Percentiles rank a stretch among this genome's conserved stretches.
Conservation (phyloP, 1,140 invertebrate genomes). For the Eulimnadia texana region DNA sequence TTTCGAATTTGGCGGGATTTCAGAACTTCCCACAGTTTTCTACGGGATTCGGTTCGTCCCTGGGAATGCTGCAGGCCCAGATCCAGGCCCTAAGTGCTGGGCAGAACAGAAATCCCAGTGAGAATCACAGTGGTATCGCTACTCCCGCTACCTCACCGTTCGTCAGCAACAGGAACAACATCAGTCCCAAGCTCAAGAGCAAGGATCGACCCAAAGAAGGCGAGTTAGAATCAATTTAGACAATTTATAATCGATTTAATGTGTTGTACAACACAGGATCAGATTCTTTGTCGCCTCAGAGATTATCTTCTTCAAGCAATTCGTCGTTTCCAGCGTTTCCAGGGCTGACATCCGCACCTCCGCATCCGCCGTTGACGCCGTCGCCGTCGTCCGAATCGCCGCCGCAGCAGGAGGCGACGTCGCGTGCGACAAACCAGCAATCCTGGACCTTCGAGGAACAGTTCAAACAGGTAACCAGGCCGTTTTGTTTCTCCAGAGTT, state of each 20-base stretch:
- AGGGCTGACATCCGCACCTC: neutral
- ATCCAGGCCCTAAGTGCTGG: slow-evolving; percentile 10
- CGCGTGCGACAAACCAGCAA: slow-evolving; percentile 45
- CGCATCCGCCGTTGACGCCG: slow-evolving; percentile 15
- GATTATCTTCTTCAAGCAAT: neutral
- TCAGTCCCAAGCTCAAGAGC: neutral
- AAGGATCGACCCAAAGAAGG: neutral
- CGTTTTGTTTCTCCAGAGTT: neutral
- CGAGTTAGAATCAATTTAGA: too few species aligned
- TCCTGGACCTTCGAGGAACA: slow-evolving; percentile 95
- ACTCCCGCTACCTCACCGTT: slow-evolving; percentile 11
- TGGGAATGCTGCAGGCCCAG: slow-evolving; percentile 15
- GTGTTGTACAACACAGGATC: too few species aligned
- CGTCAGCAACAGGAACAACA: neutral
- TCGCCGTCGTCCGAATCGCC: slow-evolving; percentile 38
- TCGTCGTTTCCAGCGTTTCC: neutral
- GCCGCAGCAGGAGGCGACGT: slow-evolving; percentile 38
- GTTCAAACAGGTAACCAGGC: slow-evolving; percentile 75
- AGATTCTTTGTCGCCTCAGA: neutral
- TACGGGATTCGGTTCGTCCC: neutral
- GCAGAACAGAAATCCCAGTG: neutral
- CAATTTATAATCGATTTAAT: too few species aligned
- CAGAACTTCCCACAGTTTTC: slow-evolving; percentile 7
- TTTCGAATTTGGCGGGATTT: neutral
- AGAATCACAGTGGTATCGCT: slow-evolving; percentile 1